Conservation (phyloP, 2,797 vertebrate genomes). For the Psittacula echo region DNA sequence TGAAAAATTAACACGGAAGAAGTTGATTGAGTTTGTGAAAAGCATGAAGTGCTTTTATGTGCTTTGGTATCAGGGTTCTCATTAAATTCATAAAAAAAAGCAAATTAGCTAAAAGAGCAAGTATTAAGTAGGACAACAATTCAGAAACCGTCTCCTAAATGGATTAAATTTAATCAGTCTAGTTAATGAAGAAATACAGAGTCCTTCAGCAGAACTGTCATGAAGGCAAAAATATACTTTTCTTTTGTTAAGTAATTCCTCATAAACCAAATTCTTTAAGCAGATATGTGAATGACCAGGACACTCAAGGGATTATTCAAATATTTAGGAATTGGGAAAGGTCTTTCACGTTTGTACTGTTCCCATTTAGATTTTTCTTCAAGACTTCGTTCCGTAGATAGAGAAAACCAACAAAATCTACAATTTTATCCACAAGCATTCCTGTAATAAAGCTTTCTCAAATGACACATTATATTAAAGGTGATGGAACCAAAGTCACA, state of each 20-base stretch:
- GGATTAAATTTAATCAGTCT: background rate
- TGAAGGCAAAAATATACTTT: background rate
- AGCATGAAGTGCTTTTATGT: background rate
- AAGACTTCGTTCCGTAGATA: background rate
- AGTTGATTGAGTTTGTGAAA: background rate
- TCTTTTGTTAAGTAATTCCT: background rate
- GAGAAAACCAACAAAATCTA: background rate
- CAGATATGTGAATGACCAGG: background rate
- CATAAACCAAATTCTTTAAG: background rate
- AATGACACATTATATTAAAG: background rate
- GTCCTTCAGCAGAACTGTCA: background rate
- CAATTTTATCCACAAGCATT: background rate
- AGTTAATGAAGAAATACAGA: background rate
- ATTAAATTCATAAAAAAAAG: background rate
- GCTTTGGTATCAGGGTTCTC: slow-evolving; percentile 14
- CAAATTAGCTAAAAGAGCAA: background rate
- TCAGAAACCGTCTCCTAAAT: background rate
- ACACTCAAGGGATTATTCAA: background rate
- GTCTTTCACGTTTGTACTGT: background rate
- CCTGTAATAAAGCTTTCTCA: background rate
- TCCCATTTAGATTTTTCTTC: background rate
- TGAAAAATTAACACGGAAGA: background rate
- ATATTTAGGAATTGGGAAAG: background rate
- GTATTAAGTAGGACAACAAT: background rate
- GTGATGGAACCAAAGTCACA: background rate